Percentiles rank a stretch among this genome's conserved stretches.
phyloP scores from a whole-genome alignment of 2,797 vertebrate species.

The Paguma larvata region DNA sequence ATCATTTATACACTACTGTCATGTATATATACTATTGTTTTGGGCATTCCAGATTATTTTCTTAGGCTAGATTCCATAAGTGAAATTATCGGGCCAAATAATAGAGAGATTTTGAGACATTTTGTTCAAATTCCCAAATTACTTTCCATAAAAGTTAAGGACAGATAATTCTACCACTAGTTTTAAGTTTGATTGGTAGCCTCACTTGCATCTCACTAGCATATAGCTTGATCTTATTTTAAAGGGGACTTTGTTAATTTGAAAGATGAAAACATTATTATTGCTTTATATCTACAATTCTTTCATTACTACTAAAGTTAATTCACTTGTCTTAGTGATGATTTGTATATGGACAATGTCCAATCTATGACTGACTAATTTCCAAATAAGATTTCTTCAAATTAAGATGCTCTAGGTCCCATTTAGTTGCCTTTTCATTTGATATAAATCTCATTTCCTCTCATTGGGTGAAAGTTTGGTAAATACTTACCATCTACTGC shows the following conservation, averaged over 20 bases:
- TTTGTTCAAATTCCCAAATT: conserved; percentile 39
- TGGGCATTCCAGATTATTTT: conserved; percentile 28
- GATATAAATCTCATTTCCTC: neutral
- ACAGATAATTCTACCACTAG: neutral
- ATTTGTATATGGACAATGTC: neutral
- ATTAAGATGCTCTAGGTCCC: neutral
- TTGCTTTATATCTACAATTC: neutral
- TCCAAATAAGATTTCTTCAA: neutral
- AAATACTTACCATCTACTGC: neutral
- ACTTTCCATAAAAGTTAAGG: neutral
- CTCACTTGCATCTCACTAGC: neutral
- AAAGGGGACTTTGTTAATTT: neutral
- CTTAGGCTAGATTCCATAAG: neutral
- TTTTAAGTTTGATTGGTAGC: neutral
- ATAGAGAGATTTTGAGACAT: neutral
- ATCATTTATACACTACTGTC: neutral
- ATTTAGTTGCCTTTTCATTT: neutral
- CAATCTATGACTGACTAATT: conserved; percentile 7
- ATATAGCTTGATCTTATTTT: neutral
- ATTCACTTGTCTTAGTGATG: neutral
- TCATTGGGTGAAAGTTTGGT: neutral
- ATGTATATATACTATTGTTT: neutral
- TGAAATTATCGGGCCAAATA: neutral
- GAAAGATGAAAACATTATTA: neutral
- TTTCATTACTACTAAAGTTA: neutral